Percentiles rank a stretch among this genome's conserved stretches.
Evolutionary conservation across 2,113 vertebrate species (phyloP).

Genomic region (Hirundichthys speculiger): DNA sequence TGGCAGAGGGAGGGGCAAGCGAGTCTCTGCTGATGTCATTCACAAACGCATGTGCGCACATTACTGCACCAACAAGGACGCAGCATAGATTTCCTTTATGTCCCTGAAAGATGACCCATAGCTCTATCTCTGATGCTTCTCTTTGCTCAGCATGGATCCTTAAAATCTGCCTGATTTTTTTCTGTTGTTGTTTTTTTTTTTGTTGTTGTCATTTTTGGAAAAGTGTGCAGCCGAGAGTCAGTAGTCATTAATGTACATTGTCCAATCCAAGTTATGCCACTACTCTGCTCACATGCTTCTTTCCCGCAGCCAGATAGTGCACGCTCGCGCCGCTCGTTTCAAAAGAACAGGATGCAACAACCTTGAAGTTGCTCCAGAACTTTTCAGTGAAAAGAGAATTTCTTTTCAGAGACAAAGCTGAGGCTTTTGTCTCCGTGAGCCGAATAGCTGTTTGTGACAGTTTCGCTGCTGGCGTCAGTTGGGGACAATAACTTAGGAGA

Average conservation of each 20-base stretch:
- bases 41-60: constrained; percentile 28
- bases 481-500: constrained; percentile 46
- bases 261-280: constrained; percentile 42
- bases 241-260: constrained; percentile 13
- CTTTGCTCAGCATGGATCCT: not conserved
- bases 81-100: constrained; percentile 20
- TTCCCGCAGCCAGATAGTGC: constrained; percentile 31
- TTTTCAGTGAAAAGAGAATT: constrained; percentile 25
- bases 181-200: too few species aligned
- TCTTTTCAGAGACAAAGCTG: constrained; percentile 24
- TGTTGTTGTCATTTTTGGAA: too few species aligned
- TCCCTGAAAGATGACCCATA: constrained; percentile 20
- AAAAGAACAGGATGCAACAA: constrained; percentile 52
- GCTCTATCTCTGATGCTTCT: constrained; percentile 1
- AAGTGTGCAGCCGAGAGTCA: constrained; percentile 1
- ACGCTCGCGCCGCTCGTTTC: constrained; percentile 37
- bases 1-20: constrained; percentile 34
- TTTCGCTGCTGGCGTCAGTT: constrained; percentile 54
- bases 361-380: constrained; percentile 59
- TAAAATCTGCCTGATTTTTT: constrained; percentile 5
- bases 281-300: constrained; percentile 25
- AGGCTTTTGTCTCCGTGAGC: constrained; percentile 18
- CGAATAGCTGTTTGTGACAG: constrained; percentile 44
- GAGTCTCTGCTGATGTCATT: constrained; percentile 56
- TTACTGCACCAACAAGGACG: constrained; percentile 21